Conservation (phyloP, 2,888 invertebrate species). For the Acronicta alni region DNA sequence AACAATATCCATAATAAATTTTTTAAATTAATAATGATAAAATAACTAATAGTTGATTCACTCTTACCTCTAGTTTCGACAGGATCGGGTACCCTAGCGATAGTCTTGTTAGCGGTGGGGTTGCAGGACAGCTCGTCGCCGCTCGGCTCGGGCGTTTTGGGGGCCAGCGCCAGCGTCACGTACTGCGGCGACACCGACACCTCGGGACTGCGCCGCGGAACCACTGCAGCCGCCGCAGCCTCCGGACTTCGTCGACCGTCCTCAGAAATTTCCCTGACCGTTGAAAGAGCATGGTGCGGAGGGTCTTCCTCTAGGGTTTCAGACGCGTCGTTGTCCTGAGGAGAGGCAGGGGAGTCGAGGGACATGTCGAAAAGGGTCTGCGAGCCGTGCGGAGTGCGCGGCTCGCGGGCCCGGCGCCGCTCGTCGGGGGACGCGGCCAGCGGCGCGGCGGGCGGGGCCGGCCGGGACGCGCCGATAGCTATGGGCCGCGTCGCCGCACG, state of each 20-base stretch:
- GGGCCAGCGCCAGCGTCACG: conserved; percentile 79
- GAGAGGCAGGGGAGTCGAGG: conserved; percentile 91
- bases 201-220: conserved; percentile 39
- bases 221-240: conserved; percentile 51
- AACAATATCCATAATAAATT: too few relatives aligned
- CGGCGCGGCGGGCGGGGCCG: conserved; percentile 56
- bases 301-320: conserved; percentile 69
- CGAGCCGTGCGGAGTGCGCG: conserved; percentile 89
- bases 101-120: conserved; percentile 82
- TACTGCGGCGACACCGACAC: conserved; percentile 82
- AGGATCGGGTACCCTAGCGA: conserved; percentile 65
- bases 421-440: conserved; percentile 65
- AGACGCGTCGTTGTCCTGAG: conserved; percentile 81
- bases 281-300: conserved; percentile 68
- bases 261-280: conserved; percentile 79
- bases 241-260: conserved; percentile 64
- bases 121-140: conserved; percentile 70
- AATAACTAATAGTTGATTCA: neutral
- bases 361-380: conserved; percentile 92
- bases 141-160: conserved; percentile 53
- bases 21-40: neutral
- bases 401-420: conserved; percentile 59
- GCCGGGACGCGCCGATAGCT: conserved; percentile 83
- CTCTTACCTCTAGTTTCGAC: conserved; percentile 60
- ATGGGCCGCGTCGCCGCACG: conserved; percentile 90